Conservation (phyloP, 2,888 invertebrate genomes). For the Drosophila affinis region DNA sequence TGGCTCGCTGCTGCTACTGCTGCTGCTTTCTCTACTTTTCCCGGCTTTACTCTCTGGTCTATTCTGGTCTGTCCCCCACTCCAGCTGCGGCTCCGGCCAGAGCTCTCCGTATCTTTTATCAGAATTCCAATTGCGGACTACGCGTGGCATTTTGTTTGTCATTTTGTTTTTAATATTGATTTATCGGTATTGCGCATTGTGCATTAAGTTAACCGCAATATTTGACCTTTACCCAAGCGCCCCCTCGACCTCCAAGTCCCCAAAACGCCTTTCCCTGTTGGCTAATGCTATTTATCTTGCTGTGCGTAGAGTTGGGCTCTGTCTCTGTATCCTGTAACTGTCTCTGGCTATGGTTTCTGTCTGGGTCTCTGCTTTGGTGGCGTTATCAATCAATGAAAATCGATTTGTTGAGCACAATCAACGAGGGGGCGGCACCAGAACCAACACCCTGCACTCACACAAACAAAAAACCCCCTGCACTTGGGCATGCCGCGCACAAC, state of each 20-base stretch:
- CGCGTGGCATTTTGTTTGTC: slow-evolving; percentile 39
- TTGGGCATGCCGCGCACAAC: slow-evolving; percentile 21
- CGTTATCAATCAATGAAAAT: slow-evolving; percentile 77
- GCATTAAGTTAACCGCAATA: slow-evolving; percentile 58
- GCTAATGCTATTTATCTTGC: slow-evolving; percentile 51
- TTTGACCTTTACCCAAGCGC: slow-evolving; percentile 57
- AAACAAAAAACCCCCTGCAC: background rate
- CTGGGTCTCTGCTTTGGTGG: slow-evolving; percentile 16
- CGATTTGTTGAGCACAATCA: slow-evolving; percentile 67
- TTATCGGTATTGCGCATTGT: slow-evolving; percentile 61
- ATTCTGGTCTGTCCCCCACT: too few species aligned
- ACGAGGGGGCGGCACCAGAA: slow-evolving; percentile 11
- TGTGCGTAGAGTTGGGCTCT: slow-evolving; percentile 10
- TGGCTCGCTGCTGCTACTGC: slow-evolving; percentile 21
- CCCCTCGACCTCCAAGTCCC: background rate
- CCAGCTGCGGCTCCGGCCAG: too few species aligned
- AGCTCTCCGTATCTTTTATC: slow-evolving; percentile 17
- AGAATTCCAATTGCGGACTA: slow-evolving; percentile 27
- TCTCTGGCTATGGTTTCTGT: background rate
- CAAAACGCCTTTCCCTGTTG: slow-evolving; percentile 6
- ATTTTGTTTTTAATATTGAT: slow-evolving; percentile 60
- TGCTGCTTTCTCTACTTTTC: background rate
- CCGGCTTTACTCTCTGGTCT: too few species aligned
- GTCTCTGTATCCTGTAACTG: background rate
- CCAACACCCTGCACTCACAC: background rate